phyloP scores from a whole-genome alignment of 1,140 invertebrate species.

The Nasonia vitripennis region DNA sequence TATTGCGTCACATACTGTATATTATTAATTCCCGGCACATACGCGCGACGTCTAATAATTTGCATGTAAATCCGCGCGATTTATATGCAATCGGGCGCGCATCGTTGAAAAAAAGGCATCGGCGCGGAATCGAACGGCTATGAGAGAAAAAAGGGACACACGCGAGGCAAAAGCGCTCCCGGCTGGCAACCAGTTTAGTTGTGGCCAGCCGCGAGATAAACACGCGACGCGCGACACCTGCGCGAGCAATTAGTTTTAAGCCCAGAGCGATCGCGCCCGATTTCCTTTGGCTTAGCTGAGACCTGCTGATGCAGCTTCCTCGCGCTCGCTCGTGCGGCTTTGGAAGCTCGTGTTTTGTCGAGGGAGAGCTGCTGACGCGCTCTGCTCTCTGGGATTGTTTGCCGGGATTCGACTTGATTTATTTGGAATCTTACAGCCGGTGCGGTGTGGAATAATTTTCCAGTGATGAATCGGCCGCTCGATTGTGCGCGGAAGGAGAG shows the following conservation, averaged over 20 bases:
- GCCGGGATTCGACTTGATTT: no score
- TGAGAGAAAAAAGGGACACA: not conserved
- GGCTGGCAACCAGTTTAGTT: not conserved
- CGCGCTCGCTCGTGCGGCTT: no score
- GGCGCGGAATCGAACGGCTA: not conserved
- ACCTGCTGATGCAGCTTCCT: not conserved
- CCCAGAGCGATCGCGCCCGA: not conserved
- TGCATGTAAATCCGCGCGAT: conserved; percentile 37
- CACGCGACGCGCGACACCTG: conserved; percentile 30
- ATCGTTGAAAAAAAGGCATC: not conserved
- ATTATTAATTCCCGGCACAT: conserved; percentile 30
- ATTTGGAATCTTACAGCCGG: no score
- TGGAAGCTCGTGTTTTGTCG: no score
- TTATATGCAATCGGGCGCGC: conserved; percentile 28
- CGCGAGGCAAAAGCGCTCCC: not conserved
- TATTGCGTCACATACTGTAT: not conserved
- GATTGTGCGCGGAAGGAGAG: no score
- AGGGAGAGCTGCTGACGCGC: no score
- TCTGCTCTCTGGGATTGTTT: no score
- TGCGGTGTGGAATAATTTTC: no score
- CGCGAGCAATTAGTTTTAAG: conserved; percentile 30
- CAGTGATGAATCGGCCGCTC: no score
- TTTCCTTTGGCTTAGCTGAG: not conserved
- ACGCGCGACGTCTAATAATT: conserved; percentile 27
- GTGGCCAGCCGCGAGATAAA: not conserved